Evolutionary conservation across 2,888 invertebrate genomes (phyloP), one percentile per base, ranked within the genome.

Genomic region (Malthinus flaveolus): DNA sequence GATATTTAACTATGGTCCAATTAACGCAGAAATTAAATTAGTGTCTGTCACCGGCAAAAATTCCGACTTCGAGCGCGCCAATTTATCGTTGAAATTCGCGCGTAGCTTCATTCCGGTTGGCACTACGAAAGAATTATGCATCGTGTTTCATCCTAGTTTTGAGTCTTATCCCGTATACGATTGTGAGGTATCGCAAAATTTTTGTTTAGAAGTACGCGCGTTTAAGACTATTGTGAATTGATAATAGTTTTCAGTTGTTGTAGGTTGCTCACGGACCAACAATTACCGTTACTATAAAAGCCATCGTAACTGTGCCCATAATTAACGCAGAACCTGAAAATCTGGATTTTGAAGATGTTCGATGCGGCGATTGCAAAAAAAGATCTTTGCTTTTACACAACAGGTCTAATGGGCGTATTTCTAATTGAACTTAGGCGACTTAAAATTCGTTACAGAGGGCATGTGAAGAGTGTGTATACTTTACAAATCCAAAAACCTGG

Each of bases 361-460:
- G 82, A 69, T 82, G 86, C 66, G 87, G 87, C 0, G 80, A 85
- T 66, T 84, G 85, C 72, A 75, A 82, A 45, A 75, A 83, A 62
- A 80, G 76, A 68, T 79, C 81, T 6, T 76, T 87, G 63, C 75
- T 82, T 7, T 67, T 87, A 1, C 80, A 79, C 71, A 87, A 87
- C 67, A 77, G 81, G 87, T 86, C n/a, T n/a, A 78, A 79, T 81
- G 78, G 12, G n/a, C 11, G 9, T 9, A 42, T 13, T 9, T 15
- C 15, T 11, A 9, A 51, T 45, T 45, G 10, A 31, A 45, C 8
- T 32, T 23, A 2, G 11, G 1, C 11, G 5, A 23, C 2, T 3
- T 23, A 2, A 23, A 23, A 23, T 3, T 13, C 15, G 34, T 45
- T 45, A 12, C 11, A 52, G 52, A 9, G 52, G 52, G 5, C 35